phyloP scores from a whole-genome alignment of 2,113 vertebrate species.

The Brachionichthys hirsutus region DNA sequence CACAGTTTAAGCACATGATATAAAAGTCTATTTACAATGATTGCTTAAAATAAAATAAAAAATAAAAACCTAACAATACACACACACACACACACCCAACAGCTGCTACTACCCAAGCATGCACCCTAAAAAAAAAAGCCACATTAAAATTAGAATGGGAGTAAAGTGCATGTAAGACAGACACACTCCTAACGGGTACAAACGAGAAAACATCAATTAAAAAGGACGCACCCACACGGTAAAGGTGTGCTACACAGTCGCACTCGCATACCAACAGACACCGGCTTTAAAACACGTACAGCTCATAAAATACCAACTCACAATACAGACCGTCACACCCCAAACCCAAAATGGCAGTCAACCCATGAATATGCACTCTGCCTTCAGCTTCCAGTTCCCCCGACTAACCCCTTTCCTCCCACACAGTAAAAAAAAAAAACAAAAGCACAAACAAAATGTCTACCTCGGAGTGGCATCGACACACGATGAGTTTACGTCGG shows the following conservation, averaged over 20 bases:
- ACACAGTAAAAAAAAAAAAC: slow-evolving; percentile 41
- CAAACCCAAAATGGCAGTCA: slow-evolving; percentile 35
- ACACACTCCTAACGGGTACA: slow-evolving; percentile 67
- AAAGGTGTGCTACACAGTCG: slow-evolving; percentile 64
- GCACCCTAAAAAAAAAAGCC: slow-evolving; percentile 61
- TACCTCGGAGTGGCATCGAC: slow-evolving; percentile 52
- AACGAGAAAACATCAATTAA: slow-evolving; percentile 42
- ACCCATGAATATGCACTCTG: slow-evolving; percentile 44
- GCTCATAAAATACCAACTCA: slow-evolving; percentile 50
- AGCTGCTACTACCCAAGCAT: slow-evolving; percentile 58
- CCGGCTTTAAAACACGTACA: slow-evolving; percentile 51
- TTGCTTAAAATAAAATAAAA: slow-evolving; percentile 61
- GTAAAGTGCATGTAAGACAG: slow-evolving; percentile 98
- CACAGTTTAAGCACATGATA: slow-evolving; percentile 79
- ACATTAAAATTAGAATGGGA: slow-evolving; percentile 66
- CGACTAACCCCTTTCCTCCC: slow-evolving; percentile 17
- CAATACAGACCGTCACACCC: slow-evolving; percentile 58
- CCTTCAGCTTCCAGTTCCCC: slow-evolving; percentile 6
- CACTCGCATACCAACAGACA: slow-evolving; percentile 46
- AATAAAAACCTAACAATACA: slow-evolving; percentile 33
- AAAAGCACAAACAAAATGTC: slow-evolving; percentile 30
- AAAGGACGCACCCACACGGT: slow-evolving; percentile 48
- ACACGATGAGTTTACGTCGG: slow-evolving; percentile 29
- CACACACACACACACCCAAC: slow-evolving; percentile 49
- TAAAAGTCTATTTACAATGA: slow-evolving; percentile 76